Evolutionary conservation across 2,113 vertebrate species (phyloP).

Genomic region (Oncorhynchus keta): DNA sequence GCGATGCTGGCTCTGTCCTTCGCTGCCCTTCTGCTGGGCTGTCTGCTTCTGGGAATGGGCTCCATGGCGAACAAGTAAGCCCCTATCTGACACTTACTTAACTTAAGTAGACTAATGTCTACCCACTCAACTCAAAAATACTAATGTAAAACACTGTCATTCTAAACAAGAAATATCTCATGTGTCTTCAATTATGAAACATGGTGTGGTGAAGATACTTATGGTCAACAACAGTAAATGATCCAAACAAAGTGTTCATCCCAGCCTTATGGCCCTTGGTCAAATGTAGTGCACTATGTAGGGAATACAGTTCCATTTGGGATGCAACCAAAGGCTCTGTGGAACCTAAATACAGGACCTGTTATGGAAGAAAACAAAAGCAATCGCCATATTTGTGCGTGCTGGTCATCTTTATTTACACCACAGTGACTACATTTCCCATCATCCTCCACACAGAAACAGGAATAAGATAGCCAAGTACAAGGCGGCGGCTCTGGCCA

Average conservation of each 20-base stretch:
- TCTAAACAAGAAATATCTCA: no score
- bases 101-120: not conserved
- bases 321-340: no score
- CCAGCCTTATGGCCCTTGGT: no score
- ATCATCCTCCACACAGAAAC: constrained; percentile 66
- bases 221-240: no score
- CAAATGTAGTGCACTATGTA: no score
- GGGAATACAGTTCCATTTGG: no score
- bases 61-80: constrained; percentile 83
- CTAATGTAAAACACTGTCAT: no score
- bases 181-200: no score
- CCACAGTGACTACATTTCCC: not conserved
- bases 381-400: not conserved
- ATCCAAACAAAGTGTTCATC: no score
- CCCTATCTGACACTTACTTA: not conserved
- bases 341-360: no score
- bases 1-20: constrained; percentile 74
- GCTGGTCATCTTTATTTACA: not conserved
- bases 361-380: no score
- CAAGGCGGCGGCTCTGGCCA: constrained; percentile 27
- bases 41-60: constrained; percentile 77
- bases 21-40: constrained; percentile 70
- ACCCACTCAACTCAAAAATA: not conserved
- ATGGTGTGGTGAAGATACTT: no score
- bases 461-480: constrained; percentile 66